Conservation (phyloP, 2,113 vertebrate genomes). For the Eleginops maclovinus region DNA sequence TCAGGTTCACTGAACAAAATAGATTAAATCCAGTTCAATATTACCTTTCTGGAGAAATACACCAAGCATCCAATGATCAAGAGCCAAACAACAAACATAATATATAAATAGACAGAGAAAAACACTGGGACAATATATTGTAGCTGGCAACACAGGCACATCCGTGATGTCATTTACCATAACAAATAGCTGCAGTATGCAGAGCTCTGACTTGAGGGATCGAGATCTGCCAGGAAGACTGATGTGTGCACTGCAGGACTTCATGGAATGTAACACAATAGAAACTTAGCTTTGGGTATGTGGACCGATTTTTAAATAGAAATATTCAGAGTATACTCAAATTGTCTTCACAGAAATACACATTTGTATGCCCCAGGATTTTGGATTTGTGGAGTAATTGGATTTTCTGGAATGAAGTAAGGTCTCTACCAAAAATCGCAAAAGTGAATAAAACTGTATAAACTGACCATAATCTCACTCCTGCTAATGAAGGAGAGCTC, state of each 20-base stretch:
- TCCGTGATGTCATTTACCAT: conserved; percentile 50
- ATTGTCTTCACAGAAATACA: background rate
- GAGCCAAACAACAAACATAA: background rate
- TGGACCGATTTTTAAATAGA: conserved; percentile 10
- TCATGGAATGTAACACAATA: conserved; percentile 50
- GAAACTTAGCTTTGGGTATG: conserved; percentile 29
- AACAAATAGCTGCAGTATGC: conserved; percentile 58
- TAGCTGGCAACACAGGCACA: conserved; percentile 10
- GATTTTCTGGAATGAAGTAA: conserved; percentile 6
- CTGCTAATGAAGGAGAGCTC: conserved; percentile 53
- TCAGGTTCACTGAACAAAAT: conserved; percentile 14
- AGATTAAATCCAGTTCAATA: background rate
- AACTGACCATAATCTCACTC: conserved; percentile 44
- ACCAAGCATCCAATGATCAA: background rate
- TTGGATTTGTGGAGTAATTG: conserved; percentile 12
- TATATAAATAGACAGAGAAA: background rate
- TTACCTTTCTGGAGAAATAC: background rate
- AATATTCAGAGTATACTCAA: conserved; percentile 3
- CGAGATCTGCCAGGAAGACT: conserved; percentile 59
- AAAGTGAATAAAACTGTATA: conserved; percentile 53
- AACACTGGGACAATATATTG: background rate
- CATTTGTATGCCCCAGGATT: conserved; percentile 1
- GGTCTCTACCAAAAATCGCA: conserved; percentile 36
- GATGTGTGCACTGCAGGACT: conserved; percentile 64
- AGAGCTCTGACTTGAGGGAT: conserved; percentile 52